Conservation (phyloP, 2,797 vertebrate species). For the Peromyscus nudipes region DNA sequence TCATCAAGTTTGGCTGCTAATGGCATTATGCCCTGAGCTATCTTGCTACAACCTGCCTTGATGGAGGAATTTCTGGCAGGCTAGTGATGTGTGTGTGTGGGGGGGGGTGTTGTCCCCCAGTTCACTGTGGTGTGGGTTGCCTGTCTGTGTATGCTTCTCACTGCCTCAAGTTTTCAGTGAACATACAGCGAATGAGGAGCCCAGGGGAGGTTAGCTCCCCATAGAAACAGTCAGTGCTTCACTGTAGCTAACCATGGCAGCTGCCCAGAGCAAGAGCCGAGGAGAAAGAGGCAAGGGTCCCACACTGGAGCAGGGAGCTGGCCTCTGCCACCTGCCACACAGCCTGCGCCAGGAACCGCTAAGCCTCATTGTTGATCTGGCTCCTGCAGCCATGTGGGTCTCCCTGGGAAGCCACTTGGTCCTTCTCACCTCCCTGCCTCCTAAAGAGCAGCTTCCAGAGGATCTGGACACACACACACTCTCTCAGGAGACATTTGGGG, state of each 20-base stretch:
- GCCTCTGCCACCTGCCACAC: background rate
- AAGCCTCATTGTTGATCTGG: background rate
- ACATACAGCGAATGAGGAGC: background rate
- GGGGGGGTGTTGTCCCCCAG: no score
- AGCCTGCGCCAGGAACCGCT: background rate
- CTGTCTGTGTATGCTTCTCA: background rate
- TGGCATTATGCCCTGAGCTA: background rate
- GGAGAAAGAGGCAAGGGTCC: background rate
- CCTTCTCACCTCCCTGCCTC: conserved; percentile 48
- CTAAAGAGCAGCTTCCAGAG: conserved; percentile 1
- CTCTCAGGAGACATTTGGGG: background rate
- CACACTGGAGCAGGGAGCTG: background rate
- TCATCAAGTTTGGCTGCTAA: background rate
- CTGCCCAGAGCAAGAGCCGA: background rate
- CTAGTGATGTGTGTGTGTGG: background rate
- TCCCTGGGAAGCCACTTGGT: conserved; percentile 56
- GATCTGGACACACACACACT: no score
- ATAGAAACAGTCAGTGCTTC: background rate
- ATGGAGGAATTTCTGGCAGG: background rate
- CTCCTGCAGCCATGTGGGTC: background rate
- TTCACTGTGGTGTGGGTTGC: background rate
- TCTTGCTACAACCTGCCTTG: background rate
- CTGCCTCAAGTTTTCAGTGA: background rate
- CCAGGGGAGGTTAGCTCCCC: background rate
- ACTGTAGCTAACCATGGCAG: background rate